Percentiles rank a stretch among this genome's conserved stretches.
Evolutionary conservation across 2,888 invertebrate species (phyloP).

Genomic region (Poecilus cupreus): DNA sequence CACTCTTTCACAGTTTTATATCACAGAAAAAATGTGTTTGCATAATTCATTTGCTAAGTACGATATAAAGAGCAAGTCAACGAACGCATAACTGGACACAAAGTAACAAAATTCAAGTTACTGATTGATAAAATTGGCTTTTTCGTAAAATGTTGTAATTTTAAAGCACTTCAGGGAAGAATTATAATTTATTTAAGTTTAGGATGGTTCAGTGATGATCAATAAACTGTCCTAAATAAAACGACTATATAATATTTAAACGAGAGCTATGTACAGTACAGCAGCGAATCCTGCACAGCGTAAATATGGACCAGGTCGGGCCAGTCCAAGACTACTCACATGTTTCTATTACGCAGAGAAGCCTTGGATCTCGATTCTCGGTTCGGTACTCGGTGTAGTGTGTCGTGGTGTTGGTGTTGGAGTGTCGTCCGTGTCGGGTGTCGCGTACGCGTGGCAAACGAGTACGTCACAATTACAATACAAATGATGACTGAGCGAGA

Average conservation of each 20-base stretch:
- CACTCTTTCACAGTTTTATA: conserved; percentile 60
- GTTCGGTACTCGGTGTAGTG: conserved; percentile 28
- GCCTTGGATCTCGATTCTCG: conserved; percentile 26
- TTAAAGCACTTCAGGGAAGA: conserved; percentile 74
- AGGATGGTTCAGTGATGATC: conserved; percentile 60
- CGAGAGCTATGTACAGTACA: conserved; percentile 55
- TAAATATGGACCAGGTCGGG: conserved; percentile 19
- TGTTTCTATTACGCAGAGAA: neutral
- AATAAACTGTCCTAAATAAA: conserved; percentile 59
- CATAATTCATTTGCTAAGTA: conserved; percentile 50
- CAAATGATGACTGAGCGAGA: conserved; percentile 58
- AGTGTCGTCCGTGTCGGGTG: conserved; percentile 23
- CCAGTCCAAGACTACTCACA: conserved; percentile 1
- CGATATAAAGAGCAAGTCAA: conserved; percentile 58
- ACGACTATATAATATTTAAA: conserved; percentile 57
- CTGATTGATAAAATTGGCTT: conserved; percentile 59
- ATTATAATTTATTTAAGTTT: conserved; percentile 70
- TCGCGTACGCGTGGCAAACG: conserved; percentile 43
- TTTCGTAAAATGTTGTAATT: conserved; percentile 64
- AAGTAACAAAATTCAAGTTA: conserved; percentile 58
- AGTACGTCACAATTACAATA: conserved; percentile 55
- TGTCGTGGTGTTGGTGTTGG: conserved; percentile 30
- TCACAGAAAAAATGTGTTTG: conserved; percentile 62
- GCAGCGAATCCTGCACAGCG: conserved; percentile 50
- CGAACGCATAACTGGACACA: conserved; percentile 60